Percentiles rank a stretch among this genome's conserved stretches.
Conservation (phyloP, 1,140 invertebrate species). For the Mercenaria mercenaria region DNA sequence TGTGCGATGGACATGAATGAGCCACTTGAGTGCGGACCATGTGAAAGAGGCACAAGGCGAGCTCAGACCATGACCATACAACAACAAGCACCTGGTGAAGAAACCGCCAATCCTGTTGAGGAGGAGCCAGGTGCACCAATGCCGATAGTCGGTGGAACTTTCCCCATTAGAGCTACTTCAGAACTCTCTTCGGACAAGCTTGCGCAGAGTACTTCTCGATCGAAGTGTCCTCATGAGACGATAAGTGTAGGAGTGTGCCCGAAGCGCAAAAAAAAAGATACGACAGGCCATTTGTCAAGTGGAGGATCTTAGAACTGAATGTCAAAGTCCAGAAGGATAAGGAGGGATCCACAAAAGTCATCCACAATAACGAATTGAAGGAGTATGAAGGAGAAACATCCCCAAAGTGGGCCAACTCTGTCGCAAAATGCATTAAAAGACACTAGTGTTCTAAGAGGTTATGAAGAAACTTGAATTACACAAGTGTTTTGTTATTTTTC, state of each 20-base stretch:
- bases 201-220: background rate
- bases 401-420: background rate
- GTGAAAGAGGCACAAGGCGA: background rate
- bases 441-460: no score
- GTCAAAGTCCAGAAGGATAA: background rate
- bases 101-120: background rate
- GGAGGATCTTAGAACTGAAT: background rate
- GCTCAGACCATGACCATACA: constrained; percentile 11
- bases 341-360: background rate
- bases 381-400: background rate
- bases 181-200: background rate
- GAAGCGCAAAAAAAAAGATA: constrained; percentile 2
- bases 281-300: background rate
- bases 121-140: no score
- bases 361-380: constrained; percentile 20
- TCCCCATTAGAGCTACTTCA: background rate
- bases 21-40: constrained; percentile 40
- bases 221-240: background rate
- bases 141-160: background rate
- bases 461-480: no score
- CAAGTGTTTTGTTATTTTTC: no score
- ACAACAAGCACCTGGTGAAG: background rate
- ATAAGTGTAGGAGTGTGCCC: constrained; percentile 1
- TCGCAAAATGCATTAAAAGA: background rate
- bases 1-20: constrained; percentile 6